phyloP scores from a whole-genome alignment of 2,797 vertebrate species.

The Pipistrellus kuhlii region DNA sequence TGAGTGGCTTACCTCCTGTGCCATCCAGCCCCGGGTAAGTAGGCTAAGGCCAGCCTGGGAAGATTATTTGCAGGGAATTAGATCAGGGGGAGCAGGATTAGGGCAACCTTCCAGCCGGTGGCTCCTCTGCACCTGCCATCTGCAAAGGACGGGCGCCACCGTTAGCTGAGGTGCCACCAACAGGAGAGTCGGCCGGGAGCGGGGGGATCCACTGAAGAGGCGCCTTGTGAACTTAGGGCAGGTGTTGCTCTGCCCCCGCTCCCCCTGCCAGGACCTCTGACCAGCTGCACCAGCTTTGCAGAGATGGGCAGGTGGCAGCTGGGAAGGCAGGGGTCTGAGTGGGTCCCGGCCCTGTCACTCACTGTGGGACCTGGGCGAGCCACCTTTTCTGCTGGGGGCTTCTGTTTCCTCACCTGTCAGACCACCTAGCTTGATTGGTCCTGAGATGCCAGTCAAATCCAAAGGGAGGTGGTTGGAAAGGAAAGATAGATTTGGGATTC shows the following conservation, averaged over 20 bases:
- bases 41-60: slow-evolving; percentile 85
- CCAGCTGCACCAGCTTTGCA: background rate
- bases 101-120: slow-evolving; percentile 69
- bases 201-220: background rate
- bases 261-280: background rate
- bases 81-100: slow-evolving; percentile 82
- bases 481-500: background rate
- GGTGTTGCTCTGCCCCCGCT: fast-evolving
- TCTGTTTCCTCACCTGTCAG: background rate
- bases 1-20: slow-evolving; percentile 39
- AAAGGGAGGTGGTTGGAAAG: background rate
- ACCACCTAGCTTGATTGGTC: background rate
- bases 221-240: fast-evolving
- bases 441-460: background rate
- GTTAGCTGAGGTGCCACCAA: slow-evolving; percentile 70
- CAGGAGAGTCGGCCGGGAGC: background rate
- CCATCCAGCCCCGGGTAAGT: slow-evolving; percentile 72
- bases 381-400: background rate
- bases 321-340: background rate
- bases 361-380: background rate
- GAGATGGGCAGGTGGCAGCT: fast-evolving
- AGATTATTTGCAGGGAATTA: slow-evolving; percentile 87
- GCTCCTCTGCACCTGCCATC: slow-evolving; percentile 56
- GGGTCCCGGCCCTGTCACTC: background rate
- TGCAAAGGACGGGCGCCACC: slow-evolving; percentile 80